These are phyloP conservation scores for Drosophila borborema DNA, from an alignment of 2,888 invertebrate species.

Conservation along the genomic window DNA sequence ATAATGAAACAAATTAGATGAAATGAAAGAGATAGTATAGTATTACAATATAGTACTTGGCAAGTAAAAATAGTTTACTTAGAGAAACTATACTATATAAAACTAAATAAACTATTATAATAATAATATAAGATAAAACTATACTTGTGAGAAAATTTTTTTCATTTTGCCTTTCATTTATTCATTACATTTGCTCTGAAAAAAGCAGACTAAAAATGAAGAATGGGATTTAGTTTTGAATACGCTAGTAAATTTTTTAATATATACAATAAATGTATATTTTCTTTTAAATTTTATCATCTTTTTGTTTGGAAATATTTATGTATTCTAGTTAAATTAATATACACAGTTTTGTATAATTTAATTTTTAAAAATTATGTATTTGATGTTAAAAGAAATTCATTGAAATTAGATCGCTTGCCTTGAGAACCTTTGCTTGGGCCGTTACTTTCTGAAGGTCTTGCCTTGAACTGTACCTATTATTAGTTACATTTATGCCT, in stretches of 20 bases:
- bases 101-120: neutral
- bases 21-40: neutral
- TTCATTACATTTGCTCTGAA: no score
- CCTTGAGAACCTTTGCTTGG: neutral
- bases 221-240: neutral
- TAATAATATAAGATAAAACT: neutral
- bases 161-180: neutral
- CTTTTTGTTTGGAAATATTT: no score
- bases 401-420: neutral
- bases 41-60: neutral
- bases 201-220: no score
- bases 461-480: slow-evolving; percentile 25
- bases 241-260: neutral
- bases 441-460: neutral
- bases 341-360: no score
- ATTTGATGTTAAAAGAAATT: neutral
- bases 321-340: no score
- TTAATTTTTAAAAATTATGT: no score
- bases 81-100: neutral
- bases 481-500: neutral
- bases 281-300: no score
- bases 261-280: no score
- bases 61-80: neutral
- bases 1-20: neutral
- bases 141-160: neutral